Conservation (phyloP, 2,113 vertebrate genomes). For the Marmota monax region DNA sequence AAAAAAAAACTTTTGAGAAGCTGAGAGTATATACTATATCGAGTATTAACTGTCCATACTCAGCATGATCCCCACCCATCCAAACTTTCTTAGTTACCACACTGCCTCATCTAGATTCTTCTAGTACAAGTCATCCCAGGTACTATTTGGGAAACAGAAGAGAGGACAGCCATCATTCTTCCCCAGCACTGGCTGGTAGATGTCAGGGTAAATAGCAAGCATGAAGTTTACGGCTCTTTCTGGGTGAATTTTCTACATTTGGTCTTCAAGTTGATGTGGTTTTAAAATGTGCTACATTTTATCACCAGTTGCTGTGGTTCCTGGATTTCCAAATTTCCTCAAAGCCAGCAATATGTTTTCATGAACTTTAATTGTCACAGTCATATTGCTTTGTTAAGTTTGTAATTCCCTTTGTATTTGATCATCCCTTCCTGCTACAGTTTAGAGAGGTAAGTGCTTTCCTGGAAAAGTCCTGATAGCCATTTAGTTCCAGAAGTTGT, state of each 20-base stretch:
- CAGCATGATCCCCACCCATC: background rate
- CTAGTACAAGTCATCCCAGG: background rate
- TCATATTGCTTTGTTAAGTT: background rate
- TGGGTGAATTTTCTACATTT: background rate
- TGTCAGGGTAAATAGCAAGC: background rate
- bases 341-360: background rate
- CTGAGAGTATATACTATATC: background rate
- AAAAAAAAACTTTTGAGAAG: constrained; percentile 19
- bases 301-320: background rate
- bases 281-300: background rate
- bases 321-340: constrained; percentile 27
- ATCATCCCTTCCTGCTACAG: background rate
- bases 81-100: background rate
- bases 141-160: constrained; percentile 2
- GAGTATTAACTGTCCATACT: background rate
- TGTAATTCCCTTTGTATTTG: constrained; percentile 29
- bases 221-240: background rate
- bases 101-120: background rate
- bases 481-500: background rate
- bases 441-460: constrained; percentile 32
- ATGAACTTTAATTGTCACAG: background rate
- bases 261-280: background rate
- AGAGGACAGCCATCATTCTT: background rate
- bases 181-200: background rate
- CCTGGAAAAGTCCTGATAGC: background rate